Base-by-base conservation (phyloP, 2,797 vertebrate species). In the Macrochelys suwanniensis region DNA sequence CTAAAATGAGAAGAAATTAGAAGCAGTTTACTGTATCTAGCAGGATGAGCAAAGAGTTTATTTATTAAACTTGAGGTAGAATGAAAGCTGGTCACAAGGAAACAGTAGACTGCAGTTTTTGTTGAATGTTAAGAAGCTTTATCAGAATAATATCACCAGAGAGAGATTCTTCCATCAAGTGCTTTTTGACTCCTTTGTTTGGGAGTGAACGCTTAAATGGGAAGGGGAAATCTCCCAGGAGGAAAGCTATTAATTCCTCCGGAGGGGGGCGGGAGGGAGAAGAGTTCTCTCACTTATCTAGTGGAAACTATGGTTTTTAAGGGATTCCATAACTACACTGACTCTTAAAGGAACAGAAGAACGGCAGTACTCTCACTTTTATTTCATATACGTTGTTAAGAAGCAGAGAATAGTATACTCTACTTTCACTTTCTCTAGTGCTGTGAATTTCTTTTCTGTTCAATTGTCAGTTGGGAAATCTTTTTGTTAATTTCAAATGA, bases 91-190 rank as follows among this genome's bases (percentile, higher is more conserved):
- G 74, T 77, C 42, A 28, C 47, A 77, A 47, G 45, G 74, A 49
- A 49, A 77, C 49, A 77, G 68, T 74, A 45, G 26, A 6, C n/a
- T 91, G 51, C 74, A 28, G 4, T 80, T 77, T 49, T 77, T 77
- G 15, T 7, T 94, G 17, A 71, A 87, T 89, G 5, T 90, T 89
- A 79, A 7, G 5, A 80, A 74, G 28, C 3, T 89, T 93, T 88
- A 13, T 68, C 74, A 84, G 37, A 88, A 4, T 0, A 0, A 57
- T 80, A 19, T 92, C 28, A 12, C 25, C 25, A 76, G 76, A 31
- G 28, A 77, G 16, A 89, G 49, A 81, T 77, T 89, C 15, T 15
- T 28, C n/a, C 83, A 16, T 89, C 7, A 80, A 80, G 0, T 7
- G 1, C 5, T 78, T 33, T 47, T n/a, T 8, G 5, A 1, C 3